Evolutionary conservation across 2,113 vertebrate species (phyloP).

Genomic region (Notechis scutatus): DNA sequence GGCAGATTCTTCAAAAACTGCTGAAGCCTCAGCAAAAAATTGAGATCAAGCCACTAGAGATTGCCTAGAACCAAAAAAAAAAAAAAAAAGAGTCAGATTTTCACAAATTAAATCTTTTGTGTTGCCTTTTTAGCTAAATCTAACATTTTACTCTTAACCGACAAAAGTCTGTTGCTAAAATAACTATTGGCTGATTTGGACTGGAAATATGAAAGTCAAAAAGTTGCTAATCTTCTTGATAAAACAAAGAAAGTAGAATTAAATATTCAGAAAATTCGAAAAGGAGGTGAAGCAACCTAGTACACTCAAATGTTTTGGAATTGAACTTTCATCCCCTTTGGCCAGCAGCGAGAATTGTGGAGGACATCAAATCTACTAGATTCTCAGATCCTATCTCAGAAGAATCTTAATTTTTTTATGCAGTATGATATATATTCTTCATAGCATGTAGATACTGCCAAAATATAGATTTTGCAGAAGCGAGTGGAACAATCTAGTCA

Average conservation of each 20-base stretch:
- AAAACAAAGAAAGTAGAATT: background rate
- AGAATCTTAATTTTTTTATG: background rate
- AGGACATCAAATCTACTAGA: background rate
- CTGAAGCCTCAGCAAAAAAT: background rate
- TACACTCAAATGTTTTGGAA: background rate
- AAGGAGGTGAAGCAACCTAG: background rate
- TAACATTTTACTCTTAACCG: constrained; percentile 15
- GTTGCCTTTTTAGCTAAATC: background rate
- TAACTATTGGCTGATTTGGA: constrained; percentile 20
- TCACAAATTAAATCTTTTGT: constrained; percentile 6
- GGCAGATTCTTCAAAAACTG: constrained; percentile 1
- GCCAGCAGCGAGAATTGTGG: background rate
- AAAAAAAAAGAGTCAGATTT: background rate
- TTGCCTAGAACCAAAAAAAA: too few relatives aligned
- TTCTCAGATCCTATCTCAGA: background rate
- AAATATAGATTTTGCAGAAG: background rate
- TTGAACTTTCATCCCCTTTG: background rate
- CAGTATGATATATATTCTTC: background rate
- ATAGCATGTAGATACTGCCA: background rate
- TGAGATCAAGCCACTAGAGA: background rate
- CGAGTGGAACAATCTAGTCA: background rate
- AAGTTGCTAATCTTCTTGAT: background rate
- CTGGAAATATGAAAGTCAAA: background rate
- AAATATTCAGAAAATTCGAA: background rate
- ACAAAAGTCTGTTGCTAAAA: constrained; percentile 5